Evolutionary conservation across 1,140 invertebrate species (phyloP), one percentile per base, ranked within the genome.

Genomic region (Drosophila pallidifrons): DNA sequence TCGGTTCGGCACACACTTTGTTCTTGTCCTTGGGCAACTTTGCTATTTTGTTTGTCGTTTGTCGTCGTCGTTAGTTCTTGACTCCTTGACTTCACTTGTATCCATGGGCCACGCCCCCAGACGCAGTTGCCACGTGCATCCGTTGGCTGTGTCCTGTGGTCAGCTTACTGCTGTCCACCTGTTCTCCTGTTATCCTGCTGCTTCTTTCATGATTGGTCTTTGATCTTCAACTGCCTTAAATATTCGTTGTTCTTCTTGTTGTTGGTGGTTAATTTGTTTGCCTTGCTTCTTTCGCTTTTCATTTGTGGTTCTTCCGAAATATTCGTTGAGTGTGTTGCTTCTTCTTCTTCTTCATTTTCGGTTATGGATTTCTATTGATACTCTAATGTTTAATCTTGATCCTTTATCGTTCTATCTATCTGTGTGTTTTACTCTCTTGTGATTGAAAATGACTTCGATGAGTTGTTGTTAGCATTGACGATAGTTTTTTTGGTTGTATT

Each of bases 401-500:
- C 35, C 35, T 51, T 55, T 47, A 52, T 71, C 15, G 67, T 49
- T 75, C 59, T 20, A 45, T 51, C 38, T 76, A 54, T 60, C 68
- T 73, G 55, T 73, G 41, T 55, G 45, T 49, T 65, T 77, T 35
- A 61, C 63, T 76, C 77, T 69, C 78, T 74, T 64, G 61, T 65
- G 63, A 55, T 54, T 65, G 68, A 66, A 54, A 60, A 83, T 83
- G 81, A 65, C 63, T 80, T 70, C 77, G 82, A 81, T 85, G 61
- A 25, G 20, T 25, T 61, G 55, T 61, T 61, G 55, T 61, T 79
- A 73, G 77, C 81, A 73, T 80, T 87, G 82, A 86, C 82, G 82
- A 86, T 87, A 82, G 85, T 83, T 88, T 88, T 88, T 88, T 88
- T 88, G 83, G 83, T 88, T 88, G 80, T 87, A 86, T 87, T 87